phyloP scores from a whole-genome alignment of 2,113 vertebrate genomes.

The Cryptomyrus ogoouensis region DNA sequence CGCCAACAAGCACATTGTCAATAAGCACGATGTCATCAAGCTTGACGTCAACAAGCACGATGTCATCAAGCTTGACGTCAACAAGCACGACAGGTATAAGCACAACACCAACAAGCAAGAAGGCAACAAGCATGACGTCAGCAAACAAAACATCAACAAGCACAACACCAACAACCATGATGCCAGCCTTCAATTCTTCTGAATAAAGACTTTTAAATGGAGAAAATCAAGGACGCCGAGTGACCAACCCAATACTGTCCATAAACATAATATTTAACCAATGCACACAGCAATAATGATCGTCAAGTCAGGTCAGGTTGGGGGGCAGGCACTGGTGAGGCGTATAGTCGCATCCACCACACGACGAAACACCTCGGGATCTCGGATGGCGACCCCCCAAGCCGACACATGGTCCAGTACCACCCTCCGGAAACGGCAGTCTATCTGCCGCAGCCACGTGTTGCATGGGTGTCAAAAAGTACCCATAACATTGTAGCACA shows the following conservation, averaged over 20 bases:
- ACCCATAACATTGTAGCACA: neutral
- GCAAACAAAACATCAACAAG: neutral
- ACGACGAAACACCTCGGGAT: neutral
- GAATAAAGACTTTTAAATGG: neutral
- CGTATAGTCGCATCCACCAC: neutral
- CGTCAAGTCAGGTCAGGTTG: neutral
- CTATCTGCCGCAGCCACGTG: neutral
- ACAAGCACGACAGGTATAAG: too few species aligned
- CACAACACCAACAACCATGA: neutral
- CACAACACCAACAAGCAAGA: too few species aligned
- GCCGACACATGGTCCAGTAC: neutral
- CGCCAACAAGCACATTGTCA: neutral
- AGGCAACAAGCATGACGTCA: neutral
- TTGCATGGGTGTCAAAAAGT: neutral
- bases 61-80: accelerated
- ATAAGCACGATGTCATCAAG: neutral
- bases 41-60: neutral
- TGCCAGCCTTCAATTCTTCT: neutral
- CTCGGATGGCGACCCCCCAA: neutral
- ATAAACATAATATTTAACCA: neutral
- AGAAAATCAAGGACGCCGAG: neutral
- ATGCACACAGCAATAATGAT: neutral
- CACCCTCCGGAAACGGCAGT: neutral
- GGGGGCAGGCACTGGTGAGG: neutral
- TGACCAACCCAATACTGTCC: neutral